phyloP scores from a whole-genome alignment of 2,888 invertebrate genomes.

The Euplexia lucipara region DNA sequence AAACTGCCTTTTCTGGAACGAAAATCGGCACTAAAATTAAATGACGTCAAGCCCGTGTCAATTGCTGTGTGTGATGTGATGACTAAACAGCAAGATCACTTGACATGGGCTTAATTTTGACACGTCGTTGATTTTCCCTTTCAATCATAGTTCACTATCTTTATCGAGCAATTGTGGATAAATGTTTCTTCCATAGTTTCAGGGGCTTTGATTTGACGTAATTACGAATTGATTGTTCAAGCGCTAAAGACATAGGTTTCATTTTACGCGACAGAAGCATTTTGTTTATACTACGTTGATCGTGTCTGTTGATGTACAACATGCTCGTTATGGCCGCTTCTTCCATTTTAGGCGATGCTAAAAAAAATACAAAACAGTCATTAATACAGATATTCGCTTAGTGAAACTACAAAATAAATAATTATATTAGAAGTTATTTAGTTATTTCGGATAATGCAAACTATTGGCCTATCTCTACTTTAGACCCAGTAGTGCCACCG shows the following conservation, averaged over 20 bases:
- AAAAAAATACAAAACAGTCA: constrained; percentile 65
- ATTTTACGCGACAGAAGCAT: constrained; percentile 79
- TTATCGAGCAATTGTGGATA: constrained; percentile 61
- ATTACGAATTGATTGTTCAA: constrained; percentile 72
- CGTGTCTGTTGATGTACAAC: constrained; percentile 79
- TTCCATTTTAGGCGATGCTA: constrained; percentile 77
- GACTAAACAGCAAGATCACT: not conserved
- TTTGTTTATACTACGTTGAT: constrained; percentile 71
- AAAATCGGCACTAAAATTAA: not conserved
- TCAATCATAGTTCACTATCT: not conserved
- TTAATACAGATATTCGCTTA: not conserved
- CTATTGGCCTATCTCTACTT: too few relatives aligned
- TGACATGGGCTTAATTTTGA: not conserved
- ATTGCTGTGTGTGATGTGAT: not conserved
- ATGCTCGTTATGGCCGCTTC: constrained; percentile 84
- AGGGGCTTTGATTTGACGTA: constrained; percentile 78
- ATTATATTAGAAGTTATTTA: too few relatives aligned
- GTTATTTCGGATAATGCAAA: too few relatives aligned
- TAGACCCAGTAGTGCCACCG: too few relatives aligned
- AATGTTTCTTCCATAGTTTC: constrained; percentile 75
- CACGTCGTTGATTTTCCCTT: not conserved
- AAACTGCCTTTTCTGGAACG: constrained; percentile 16
- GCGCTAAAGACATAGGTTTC: constrained; percentile 72
- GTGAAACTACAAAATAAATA: not conserved
- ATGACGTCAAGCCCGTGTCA: too few relatives aligned